Percentiles rank a stretch among this genome's conserved stretches.
phyloP scores from a whole-genome alignment of 2,888 invertebrate species.

The Tridacna crocea region DNA sequence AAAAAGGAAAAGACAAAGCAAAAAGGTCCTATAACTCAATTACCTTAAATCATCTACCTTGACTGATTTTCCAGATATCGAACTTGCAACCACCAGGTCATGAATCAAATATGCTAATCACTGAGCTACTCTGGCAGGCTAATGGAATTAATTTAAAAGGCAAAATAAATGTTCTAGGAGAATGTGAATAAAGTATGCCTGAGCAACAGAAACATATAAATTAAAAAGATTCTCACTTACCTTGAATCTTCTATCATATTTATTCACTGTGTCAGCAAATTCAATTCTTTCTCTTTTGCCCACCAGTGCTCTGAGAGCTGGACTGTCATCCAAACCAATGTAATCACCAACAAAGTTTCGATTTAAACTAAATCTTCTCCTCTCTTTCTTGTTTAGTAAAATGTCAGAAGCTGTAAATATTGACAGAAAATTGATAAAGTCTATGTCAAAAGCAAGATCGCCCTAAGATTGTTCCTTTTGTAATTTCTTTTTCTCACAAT shows the following conservation, averaged over 20 bases:
- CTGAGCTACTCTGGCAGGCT: no score
- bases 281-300: conserved; percentile 88
- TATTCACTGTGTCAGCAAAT: conserved; percentile 88
- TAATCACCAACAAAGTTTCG: conserved; percentile 89
- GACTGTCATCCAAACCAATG: conserved; percentile 88
- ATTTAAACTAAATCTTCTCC: conserved; percentile 87
- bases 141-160: no score
- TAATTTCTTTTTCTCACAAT: not conserved
- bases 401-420: conserved; percentile 84
- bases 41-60: no score
- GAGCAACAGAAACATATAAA: no score
- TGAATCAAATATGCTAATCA: no score
- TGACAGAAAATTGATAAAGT: not conserved
- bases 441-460: not conserved
- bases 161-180: no score
- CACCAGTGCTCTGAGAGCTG: conserved; percentile 86
- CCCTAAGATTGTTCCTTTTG: not conserved
- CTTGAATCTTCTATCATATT: conserved; percentile 89
- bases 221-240: no score
- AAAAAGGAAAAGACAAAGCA: no score
- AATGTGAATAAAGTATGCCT: no score
- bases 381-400: conserved; percentile 87
- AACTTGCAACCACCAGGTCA: no score
- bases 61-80: no score
- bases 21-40: no score